Conservation (phyloP, 2,888 invertebrate species). For the Lamproptera curius region DNA sequence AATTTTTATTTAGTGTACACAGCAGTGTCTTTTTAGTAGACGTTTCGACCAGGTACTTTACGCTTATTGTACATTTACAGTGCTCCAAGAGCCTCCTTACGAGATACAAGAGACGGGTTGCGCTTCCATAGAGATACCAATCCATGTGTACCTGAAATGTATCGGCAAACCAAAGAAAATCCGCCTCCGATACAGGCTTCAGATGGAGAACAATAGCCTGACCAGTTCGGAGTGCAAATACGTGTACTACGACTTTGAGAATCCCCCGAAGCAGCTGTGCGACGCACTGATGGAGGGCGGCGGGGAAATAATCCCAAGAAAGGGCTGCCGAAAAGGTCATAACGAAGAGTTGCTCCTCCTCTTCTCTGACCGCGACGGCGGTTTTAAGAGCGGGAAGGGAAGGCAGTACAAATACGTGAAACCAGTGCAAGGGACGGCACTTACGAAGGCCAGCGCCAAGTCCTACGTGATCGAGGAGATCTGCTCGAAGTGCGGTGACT, state of each 20-base stretch:
- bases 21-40: too few relatives aligned
- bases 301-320: conserved; percentile 56
- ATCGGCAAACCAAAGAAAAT: conserved; percentile 65
- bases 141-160: conserved; percentile 69
- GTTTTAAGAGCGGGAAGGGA: conserved; percentile 33
- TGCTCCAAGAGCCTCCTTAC: conserved; percentile 72
- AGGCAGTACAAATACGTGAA: conserved; percentile 56
- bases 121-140: conserved; percentile 67
- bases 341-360: conserved; percentile 47
- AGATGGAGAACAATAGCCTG: conserved; percentile 59
- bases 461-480: conserved; percentile 46
- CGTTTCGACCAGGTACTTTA: not conserved
- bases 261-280: conserved; percentile 58
- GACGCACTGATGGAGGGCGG: conserved; percentile 61
- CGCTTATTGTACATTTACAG: conserved; percentile 40
- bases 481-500: conserved; percentile 59
- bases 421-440: conserved; percentile 47
- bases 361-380: conserved; percentile 42
- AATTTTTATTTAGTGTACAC: not conserved
- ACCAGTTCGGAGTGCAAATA: conserved; percentile 58
- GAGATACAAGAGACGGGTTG: conserved; percentile 72
- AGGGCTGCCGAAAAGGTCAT: conserved; percentile 32
- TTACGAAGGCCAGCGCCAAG: conserved; percentile 39
- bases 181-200: conserved; percentile 59
- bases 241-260: conserved; percentile 65